phyloP scores from a whole-genome alignment of 2,797 vertebrate species.

The Platyrinchus mystaceus region DNA sequence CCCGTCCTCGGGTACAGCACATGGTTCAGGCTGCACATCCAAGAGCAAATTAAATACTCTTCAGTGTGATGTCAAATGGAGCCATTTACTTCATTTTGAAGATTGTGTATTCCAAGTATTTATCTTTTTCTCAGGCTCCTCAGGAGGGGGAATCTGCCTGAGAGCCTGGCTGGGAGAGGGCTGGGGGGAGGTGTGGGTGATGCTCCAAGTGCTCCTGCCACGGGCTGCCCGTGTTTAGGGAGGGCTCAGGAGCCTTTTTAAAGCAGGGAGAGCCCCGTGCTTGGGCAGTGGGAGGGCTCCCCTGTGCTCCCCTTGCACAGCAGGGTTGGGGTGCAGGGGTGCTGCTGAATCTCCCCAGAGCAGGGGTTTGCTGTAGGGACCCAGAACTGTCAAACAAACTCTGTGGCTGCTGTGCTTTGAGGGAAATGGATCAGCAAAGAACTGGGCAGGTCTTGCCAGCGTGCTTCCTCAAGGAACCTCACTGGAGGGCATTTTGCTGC shows the following conservation, averaged over 20 bases:
- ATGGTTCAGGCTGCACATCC: slow-evolving; percentile 28
- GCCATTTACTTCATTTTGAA: slow-evolving; percentile 5
- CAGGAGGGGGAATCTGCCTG: neutral
- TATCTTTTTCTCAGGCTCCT: neutral
- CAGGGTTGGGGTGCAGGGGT: neutral
- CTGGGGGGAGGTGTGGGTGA: neutral
- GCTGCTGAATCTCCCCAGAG: neutral
- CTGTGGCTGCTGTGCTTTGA: neutral
- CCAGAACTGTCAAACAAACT: neutral
- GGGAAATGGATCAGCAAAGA: neutral
- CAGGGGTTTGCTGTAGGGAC: neutral
- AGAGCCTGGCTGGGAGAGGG: neutral
- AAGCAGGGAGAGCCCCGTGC: neutral
- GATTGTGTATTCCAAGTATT: neutral
- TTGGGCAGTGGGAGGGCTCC: neutral
- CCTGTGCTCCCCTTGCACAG: neutral
- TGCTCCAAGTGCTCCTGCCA: neutral
- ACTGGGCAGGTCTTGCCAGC: neutral
- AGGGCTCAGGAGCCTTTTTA: neutral
- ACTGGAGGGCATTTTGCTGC: rapidly evolving
- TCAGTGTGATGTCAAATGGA: slow-evolving; percentile 8
- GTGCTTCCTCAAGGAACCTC: neutral
- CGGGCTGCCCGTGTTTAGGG: neutral
- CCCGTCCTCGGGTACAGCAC: neutral
- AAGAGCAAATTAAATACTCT: slow-evolving; percentile 40